These are phyloP conservation scores for Kryptolebias ocellatus DNA, from an alignment of 2,797 vertebrate species.

Conservation along the genomic window DNA sequence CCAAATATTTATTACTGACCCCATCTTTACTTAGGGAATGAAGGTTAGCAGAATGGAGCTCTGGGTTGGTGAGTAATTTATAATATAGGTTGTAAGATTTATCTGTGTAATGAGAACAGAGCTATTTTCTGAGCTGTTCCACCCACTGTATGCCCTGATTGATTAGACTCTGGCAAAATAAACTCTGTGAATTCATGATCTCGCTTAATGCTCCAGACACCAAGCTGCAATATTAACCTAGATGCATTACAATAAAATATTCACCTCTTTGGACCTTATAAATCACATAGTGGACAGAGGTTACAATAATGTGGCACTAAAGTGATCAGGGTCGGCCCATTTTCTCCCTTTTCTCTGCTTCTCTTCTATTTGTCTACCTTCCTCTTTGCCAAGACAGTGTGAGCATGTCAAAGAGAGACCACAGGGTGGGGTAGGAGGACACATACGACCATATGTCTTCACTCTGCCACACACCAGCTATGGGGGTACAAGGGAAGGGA, in stretches of 20 bases:
- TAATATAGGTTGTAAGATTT: conserved; percentile 75
- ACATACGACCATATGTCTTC: conserved; percentile 75
- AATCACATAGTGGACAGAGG: conserved; percentile 73
- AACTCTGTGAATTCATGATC: conserved; percentile 71
- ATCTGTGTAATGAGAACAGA: conserved; percentile 80
- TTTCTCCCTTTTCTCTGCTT: conserved; percentile 39
- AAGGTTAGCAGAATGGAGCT: conserved; percentile 45
- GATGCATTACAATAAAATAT: conserved; percentile 80
- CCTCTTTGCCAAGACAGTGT: conserved; percentile 27
- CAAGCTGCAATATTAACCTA: conserved; percentile 74
- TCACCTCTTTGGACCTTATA: conserved; percentile 72
- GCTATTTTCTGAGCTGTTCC: conserved; percentile 69
- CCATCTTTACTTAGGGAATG: conserved; percentile 33
- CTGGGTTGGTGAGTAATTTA: conserved; percentile 64
- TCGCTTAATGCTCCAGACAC: conserved; percentile 62
- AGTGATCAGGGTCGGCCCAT: conserved; percentile 61
- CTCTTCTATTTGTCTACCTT: conserved; percentile 23
- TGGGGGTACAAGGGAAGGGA: conserved; percentile 27
- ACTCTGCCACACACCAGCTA: conserved; percentile 55
- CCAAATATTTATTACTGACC: conserved; percentile 57
- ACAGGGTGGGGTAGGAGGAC: conserved; percentile 94
- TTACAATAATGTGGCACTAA: conserved; percentile 45
- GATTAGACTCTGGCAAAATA: conserved; percentile 75
- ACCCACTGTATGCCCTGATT: conserved; percentile 77
- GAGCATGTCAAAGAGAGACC: conserved; percentile 87